Conservation (phyloP, 2,113 vertebrate genomes). For the Dascyllus trimaculatus region DNA sequence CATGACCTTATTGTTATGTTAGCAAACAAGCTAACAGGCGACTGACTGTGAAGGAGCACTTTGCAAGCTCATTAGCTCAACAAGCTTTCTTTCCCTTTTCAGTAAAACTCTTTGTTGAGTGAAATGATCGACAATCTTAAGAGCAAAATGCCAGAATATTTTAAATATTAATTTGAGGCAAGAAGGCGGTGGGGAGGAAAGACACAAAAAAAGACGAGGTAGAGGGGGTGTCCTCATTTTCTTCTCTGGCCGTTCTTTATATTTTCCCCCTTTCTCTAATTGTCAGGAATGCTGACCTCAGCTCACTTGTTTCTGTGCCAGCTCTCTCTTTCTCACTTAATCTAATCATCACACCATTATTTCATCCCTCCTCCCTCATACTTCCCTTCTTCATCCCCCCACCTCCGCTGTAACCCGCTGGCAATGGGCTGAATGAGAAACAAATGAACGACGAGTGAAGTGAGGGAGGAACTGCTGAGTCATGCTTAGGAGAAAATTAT, state of each 20-base stretch:
- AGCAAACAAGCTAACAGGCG: neutral
- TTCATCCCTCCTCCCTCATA: constrained; percentile 51
- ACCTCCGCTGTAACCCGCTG: constrained; percentile 37
- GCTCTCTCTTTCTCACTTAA: constrained; percentile 67
- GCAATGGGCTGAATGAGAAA: constrained; percentile 61
- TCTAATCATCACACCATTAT: constrained; percentile 76
- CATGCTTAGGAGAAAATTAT: constrained; percentile 60
- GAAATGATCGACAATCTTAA: neutral
- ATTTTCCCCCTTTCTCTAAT: constrained; percentile 63
- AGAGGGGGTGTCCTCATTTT: constrained; percentile 32
- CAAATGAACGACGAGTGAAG: constrained; percentile 55
- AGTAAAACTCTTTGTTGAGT: neutral
- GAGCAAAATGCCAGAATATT: neutral
- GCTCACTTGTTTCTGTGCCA: constrained; percentile 61
- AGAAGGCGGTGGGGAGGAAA: neutral
- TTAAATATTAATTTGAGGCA: neutral
- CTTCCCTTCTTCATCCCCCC: constrained; percentile 17
- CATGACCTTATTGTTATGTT: neutral
- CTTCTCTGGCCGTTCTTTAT: constrained; percentile 45
- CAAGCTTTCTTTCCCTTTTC: neutral
- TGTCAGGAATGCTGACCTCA: constrained; percentile 76
- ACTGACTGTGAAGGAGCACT: neutral
- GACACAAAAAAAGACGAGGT: neutral
- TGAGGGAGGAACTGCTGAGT: constrained; percentile 60
- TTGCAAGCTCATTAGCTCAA: neutral